Evolutionary conservation across 1,140 invertebrate species (phyloP).

Genomic region (Pollicipes pollicipes): DNA sequence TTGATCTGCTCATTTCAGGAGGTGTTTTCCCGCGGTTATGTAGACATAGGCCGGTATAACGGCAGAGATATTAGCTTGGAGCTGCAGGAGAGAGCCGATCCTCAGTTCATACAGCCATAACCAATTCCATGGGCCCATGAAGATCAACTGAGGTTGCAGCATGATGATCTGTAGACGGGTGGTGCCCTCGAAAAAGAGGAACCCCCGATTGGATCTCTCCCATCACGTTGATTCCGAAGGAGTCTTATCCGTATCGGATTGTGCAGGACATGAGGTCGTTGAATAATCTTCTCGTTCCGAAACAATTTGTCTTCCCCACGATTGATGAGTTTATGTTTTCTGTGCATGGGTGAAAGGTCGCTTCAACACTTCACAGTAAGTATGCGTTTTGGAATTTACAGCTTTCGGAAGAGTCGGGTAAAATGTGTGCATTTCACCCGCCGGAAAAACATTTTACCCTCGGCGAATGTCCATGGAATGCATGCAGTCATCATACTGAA

Average conservation of each 20-base stretch:
- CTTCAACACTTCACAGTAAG: background rate
- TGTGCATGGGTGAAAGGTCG: background rate
- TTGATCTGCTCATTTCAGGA: background rate
- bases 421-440: background rate
- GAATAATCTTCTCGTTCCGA: background rate
- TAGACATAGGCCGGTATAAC: background rate
- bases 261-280: background rate
- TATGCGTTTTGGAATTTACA: background rate
- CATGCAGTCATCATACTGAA: background rate
- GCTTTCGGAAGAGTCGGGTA: background rate
- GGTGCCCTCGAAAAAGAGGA: background rate
- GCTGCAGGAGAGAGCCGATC: background rate
- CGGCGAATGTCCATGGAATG: background rate
- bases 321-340: background rate
- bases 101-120: background rate
- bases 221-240: background rate
- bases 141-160: background rate
- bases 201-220: background rate
- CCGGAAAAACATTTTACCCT: background rate
- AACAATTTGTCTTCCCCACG: background rate
- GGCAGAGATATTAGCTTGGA: background rate
- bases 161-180: background rate
- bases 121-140: background rate
- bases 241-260: background rate
- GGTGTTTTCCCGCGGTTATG: background rate